Evolutionary conservation across 2,888 invertebrate genomes (phyloP).

Genomic region (Sminthurides aquaticus): DNA sequence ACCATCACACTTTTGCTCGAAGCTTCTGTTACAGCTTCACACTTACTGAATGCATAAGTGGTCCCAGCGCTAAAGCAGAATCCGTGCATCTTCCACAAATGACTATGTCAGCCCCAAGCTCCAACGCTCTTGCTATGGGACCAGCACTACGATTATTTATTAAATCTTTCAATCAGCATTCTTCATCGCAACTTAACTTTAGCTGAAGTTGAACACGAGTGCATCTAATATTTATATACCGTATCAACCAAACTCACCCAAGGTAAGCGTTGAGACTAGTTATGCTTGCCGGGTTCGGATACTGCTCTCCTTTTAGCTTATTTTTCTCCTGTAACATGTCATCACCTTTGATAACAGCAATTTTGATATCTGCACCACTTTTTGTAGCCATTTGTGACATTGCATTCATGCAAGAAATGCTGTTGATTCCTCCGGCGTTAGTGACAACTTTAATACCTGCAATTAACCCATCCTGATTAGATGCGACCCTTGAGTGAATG

Average conservation of each 20-base stretch:
- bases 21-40: too few species aligned
- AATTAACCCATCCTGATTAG: neutral
- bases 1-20: neutral
- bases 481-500: neutral
- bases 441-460: slow-evolving; percentile 49
- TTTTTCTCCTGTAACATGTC: slow-evolving; percentile 46
- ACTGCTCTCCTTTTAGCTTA: slow-evolving; percentile 22
- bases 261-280: slow-evolving; percentile 49
- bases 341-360: slow-evolving; percentile 50
- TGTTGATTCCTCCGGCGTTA: slow-evolving; percentile 52
- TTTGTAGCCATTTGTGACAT: slow-evolving; percentile 46
- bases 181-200: too few species aligned
- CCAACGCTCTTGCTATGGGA: slow-evolving; percentile 49
- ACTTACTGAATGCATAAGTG: slow-evolving; percentile 48
- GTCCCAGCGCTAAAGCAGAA: slow-evolving; percentile 50
- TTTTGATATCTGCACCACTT: slow-evolving; percentile 46
- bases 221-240: too few species aligned
- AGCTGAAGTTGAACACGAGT: too few species aligned
- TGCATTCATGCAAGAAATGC: slow-evolving; percentile 48
- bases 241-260: slow-evolving; percentile 16
- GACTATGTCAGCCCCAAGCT: slow-evolving; percentile 51
- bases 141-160: slow-evolving; percentile 46
- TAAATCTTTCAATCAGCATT: neutral
- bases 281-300: slow-evolving; percentile 36
- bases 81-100: slow-evolving; percentile 52